Conservation (phyloP, 1,140 invertebrate species). For the Drosophila santomea region DNA sequence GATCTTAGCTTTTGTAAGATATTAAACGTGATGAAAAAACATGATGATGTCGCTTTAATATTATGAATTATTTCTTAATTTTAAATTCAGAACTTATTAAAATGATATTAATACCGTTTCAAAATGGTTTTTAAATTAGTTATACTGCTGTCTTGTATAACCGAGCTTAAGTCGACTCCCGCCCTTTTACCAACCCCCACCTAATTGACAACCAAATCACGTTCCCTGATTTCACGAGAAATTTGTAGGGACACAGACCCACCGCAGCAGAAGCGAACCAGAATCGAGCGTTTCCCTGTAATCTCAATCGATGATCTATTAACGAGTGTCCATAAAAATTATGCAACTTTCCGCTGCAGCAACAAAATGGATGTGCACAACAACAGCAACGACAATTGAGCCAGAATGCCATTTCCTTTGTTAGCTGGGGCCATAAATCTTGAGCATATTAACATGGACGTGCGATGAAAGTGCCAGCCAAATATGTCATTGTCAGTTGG, state of each 20-base stretch:
- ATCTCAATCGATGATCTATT: slow-evolving; percentile 80
- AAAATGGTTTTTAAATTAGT: too few species aligned
- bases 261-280: slow-evolving; percentile 41
- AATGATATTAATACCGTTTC: too few species aligned
- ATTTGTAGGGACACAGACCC: slow-evolving; percentile 28
- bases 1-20: slow-evolving; percentile 39
- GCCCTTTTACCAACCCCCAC: not conserved
- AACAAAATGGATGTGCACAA: slow-evolving; percentile 67
- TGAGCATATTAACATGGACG: slow-evolving; percentile 80
- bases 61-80: too few species aligned
- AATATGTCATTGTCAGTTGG: slow-evolving; percentile 80
- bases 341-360: slow-evolving; percentile 64
- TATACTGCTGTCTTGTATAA: too few species aligned
- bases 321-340: slow-evolving; percentile 78
- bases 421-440: slow-evolving; percentile 72
- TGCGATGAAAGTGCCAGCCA: slow-evolving; percentile 80
- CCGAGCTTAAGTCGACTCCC: slow-evolving; percentile 7
- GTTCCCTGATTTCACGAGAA: slow-evolving; percentile 49
- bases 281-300: slow-evolving; percentile 35
- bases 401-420: slow-evolving; percentile 79
- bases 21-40: not conserved
- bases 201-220: slow-evolving; percentile 29
- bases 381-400: slow-evolving; percentile 34
- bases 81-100: too few species aligned
- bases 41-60: not conserved